Conservation (phyloP, 2,797 vertebrate genomes). For the Chaetophractus vellerosus region DNA sequence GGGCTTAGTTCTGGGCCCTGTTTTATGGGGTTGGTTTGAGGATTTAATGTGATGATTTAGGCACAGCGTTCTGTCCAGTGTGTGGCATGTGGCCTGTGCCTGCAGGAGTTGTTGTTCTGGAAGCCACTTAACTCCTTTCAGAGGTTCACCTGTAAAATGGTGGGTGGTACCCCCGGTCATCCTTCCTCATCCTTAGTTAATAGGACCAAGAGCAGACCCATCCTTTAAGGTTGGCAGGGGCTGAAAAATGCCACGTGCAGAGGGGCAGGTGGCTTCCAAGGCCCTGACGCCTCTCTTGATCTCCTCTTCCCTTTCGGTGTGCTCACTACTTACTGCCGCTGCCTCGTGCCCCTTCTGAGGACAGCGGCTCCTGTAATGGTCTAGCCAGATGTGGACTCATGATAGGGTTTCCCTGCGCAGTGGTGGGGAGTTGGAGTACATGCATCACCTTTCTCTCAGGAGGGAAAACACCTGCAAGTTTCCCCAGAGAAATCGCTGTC, state of each 20-base stretch:
- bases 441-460: not conserved
- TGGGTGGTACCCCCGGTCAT: not conserved
- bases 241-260: not conserved
- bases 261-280: not conserved
- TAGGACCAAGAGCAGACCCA: not conserved
- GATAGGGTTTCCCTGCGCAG: not conserved
- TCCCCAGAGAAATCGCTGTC: not conserved
- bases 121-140: not conserved
- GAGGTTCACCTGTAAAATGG: not conserved
- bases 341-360: not conserved
- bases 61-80: not conserved
- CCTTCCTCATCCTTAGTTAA: not conserved
- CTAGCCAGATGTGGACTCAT: not conserved
- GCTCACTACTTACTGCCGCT: accelerated
- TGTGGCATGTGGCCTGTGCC: not conserved
- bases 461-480: not conserved
- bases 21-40: not conserved
- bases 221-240: not conserved
- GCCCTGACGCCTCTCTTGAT: not conserved
- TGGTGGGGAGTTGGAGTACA: not conserved
- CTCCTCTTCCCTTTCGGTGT: not conserved
- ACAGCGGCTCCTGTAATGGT: not conserved
- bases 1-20: not conserved
- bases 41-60: not conserved
- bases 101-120: not conserved